Evolutionary conservation across 92 coral and sea anemone species (phyloP).

Genomic region (Epizoanthus stellaris): DNA sequence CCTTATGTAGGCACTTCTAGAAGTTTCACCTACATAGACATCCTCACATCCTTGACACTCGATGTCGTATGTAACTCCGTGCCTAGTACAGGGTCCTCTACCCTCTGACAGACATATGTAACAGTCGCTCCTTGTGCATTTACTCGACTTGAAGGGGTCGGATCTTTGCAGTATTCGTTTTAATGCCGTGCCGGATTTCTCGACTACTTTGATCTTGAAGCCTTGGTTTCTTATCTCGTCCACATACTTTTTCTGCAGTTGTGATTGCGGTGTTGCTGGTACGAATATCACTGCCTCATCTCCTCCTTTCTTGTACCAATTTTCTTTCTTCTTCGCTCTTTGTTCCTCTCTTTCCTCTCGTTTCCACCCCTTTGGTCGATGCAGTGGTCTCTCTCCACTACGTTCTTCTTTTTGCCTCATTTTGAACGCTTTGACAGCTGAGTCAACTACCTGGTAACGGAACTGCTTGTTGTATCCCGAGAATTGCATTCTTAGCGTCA

Average conservation of each 20-base stretch:
- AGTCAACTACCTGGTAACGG: conserved; percentile 37
- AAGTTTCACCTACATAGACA: too few relatives aligned
- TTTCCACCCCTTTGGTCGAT: conserved; percentile 51
- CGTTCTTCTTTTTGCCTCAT: conserved; percentile 25
- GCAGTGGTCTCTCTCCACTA: conserved; percentile 27
- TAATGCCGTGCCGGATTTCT: background rate
- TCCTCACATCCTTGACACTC: too few relatives aligned
- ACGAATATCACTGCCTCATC: conserved; percentile 45
- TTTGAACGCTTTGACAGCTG: conserved; percentile 33
- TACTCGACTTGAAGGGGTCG: background rate
- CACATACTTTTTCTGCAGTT: conserved; percentile 6
- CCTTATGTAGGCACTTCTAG: too few relatives aligned
- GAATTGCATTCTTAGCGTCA: conserved; percentile 43
- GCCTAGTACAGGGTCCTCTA: background rate
- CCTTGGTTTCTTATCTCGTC: background rate
- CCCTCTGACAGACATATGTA: background rate
- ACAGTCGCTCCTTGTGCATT: background rate
- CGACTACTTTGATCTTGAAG: background rate
- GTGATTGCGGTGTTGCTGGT: conserved; percentile 37
- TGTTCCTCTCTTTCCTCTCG: conserved; percentile 11
- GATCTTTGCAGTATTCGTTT: too few relatives aligned
- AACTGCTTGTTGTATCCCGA: conserved; percentile 42
- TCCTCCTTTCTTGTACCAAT: conserved; percentile 33
- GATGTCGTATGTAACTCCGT: background rate
- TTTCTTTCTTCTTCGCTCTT: background rate